Base-by-base conservation (phyloP, 2,888 invertebrate genomes). In the Zaprionus obscuricornis region DNA sequence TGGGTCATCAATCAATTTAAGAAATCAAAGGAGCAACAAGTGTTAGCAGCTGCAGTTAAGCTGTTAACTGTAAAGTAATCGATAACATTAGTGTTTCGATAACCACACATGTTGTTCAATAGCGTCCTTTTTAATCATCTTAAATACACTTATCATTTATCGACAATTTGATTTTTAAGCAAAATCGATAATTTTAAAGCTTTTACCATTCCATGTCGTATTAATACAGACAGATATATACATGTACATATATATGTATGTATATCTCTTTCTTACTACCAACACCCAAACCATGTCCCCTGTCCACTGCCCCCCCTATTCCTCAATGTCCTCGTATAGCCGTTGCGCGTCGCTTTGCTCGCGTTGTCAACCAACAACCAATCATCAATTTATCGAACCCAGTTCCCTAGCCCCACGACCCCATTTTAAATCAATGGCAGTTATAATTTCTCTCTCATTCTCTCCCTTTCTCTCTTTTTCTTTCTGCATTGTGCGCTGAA, bases 371-470 rank as follows among this genome's bases (percentile, higher is more conserved):
- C 29, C n/a, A n/a, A n/a, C n/a, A n/a, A n/a, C n/a, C n/a, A n/a
- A n/a, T n/a, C n/a, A n/a, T n/a, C n/a, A n/a, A n/a, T n/a, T n/a
- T n/a, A n/a, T n/a, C n/a, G n/a, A n/a, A n/a, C 39, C 39, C 4
- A n/a, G n/a, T 29, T 17, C 54, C 57, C 26, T 42, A 11, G 14
- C 31, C 11, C 37, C 34, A 27, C 37, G n/a, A 52, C 26, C 27
- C 16, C 24, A 18, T 14, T 22, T 43, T 10, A 51, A 33, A 37
- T 26, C 33, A 69, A 52, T 33, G 36, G 49, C 40, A 43, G 51
- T 46, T 71, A 24, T 67, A 71, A 57, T 66, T 78, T 70, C 39
- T 69, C 56, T 73, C 51, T 60, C 45, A 65, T 40, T 68, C 43
- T 54, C 52, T 64, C 43, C 22, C 40, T 31, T 33, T 20, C 39